Percentiles rank a stretch among this genome's conserved stretches.
Conservation (phyloP, 2,113 vertebrate species). For the Otus sunia region DNA sequence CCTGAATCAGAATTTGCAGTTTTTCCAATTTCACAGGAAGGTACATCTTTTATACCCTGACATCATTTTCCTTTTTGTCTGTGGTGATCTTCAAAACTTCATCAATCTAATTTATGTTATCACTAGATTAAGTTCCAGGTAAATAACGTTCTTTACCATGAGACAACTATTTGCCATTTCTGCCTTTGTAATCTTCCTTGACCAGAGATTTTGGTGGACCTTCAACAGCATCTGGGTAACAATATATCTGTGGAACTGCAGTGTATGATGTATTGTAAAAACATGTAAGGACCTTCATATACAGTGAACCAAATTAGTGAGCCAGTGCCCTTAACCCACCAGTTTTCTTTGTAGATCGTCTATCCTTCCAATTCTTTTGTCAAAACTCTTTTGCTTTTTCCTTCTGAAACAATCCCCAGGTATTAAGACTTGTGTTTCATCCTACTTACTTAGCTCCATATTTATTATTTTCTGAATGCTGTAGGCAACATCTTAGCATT, state of each 20-base stretch:
- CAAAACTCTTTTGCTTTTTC: not conserved
- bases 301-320: not conserved
- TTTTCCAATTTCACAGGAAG: not conserved
- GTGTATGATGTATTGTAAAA: not conserved
- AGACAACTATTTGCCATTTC: not conserved
- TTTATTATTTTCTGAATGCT: not conserved
- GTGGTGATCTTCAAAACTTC: not conserved
- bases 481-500: not conserved
- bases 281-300: accelerated
- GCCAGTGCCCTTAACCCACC: not conserved
- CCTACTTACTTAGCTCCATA: not conserved
- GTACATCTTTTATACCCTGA: not conserved
- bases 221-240: not conserved
- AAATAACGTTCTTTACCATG: not conserved
- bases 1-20: not conserved
- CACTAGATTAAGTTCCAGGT: not conserved
- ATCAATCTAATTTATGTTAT: not conserved
- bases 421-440: not conserved
- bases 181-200: not conserved
- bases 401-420: not conserved
- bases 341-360: not conserved
- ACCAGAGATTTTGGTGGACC: not conserved
- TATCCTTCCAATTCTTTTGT: not conserved
- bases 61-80: not conserved
- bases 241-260: not conserved